A percentile compares a stretch with the other conserved stretches of the same genome.
These are phyloP conservation scores for Syrphus vitripennis DNA, from an alignment of 2,888 invertebrate species.

Conservation along the genomic window DNA sequence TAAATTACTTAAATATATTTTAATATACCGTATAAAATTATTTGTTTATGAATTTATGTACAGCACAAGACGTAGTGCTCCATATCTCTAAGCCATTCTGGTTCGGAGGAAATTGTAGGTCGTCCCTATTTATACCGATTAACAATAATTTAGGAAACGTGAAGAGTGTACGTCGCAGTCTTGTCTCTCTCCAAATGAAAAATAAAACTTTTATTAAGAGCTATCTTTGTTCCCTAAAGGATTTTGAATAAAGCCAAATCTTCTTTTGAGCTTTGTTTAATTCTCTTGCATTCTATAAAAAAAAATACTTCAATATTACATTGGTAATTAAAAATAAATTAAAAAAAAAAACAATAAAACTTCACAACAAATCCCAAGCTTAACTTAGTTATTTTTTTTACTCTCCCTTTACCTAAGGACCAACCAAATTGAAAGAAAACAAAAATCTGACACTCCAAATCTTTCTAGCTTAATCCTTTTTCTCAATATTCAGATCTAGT, in stretches of 20 bases:
- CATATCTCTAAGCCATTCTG: no score
- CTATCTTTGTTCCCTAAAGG: neutral
- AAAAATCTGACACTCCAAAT: neutral
- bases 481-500: conserved; percentile 21
- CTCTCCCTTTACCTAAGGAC: neutral
- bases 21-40: no score
- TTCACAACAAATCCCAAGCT: neutral
- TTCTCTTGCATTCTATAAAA: neutral
- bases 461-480: conserved; percentile 29
- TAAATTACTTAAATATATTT: no score
- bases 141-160: no score
- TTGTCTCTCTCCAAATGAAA: no score
- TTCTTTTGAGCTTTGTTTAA: neutral
- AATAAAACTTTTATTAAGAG: no score
- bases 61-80: no score
- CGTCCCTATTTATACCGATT: no score
- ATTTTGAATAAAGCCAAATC: neutral
- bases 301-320: neutral
- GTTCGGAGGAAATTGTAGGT: no score
- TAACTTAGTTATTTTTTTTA: neutral
- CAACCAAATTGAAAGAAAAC: neutral
- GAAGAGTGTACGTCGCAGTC: no score
- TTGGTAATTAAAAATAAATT: neutral
- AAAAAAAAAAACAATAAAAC: no score
- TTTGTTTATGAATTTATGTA: no score